A percentile compares a stretch with the other conserved stretches of the same genome.
These are phyloP conservation scores for Pycnonotus jocosus DNA, from an alignment of 2,113 vertebrate genomes.

Conservation along the genomic window DNA sequence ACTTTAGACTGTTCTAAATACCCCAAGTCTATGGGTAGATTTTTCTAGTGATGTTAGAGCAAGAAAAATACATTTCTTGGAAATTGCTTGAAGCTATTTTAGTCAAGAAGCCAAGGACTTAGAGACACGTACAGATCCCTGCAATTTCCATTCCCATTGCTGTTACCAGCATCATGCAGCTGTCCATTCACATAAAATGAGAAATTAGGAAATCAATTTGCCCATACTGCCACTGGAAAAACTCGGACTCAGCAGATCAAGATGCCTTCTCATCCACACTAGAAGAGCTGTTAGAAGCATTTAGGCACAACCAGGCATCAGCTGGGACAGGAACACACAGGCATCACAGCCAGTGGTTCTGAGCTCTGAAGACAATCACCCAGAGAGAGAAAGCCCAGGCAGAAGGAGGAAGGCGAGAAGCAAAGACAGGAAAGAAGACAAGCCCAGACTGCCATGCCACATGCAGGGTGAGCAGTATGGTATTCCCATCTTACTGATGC, in stretches of 20 bases:
- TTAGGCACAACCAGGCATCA: not conserved
- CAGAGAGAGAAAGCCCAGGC: not conserved
- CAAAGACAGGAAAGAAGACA: not conserved
- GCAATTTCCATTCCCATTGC: not conserved
- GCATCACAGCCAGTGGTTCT: not conserved
- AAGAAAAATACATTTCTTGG: not conserved
- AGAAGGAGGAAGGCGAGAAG: not conserved
- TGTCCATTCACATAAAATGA: not conserved
- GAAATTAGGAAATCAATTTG: not conserved
- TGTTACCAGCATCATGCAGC: not conserved
- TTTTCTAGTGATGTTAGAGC: not conserved
- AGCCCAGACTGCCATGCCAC: not conserved
- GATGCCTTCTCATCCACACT: not conserved
- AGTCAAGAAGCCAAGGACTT: not conserved
- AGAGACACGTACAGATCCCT: rapidly evolving
- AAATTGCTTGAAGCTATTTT: not conserved
- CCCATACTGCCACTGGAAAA: not conserved
- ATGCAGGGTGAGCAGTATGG: not conserved
- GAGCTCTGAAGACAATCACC: not conserved
- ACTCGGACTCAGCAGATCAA: not conserved
- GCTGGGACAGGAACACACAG: not conserved
- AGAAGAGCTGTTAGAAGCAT: not conserved
- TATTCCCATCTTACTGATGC: not conserved
- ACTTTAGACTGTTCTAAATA: not conserved
- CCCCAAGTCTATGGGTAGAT: not conserved